Evolutionary conservation across 1,140 invertebrate genomes (phyloP), one percentile per base, ranked within the genome.

Genomic region (Drosophila pseudoobscura): DNA sequence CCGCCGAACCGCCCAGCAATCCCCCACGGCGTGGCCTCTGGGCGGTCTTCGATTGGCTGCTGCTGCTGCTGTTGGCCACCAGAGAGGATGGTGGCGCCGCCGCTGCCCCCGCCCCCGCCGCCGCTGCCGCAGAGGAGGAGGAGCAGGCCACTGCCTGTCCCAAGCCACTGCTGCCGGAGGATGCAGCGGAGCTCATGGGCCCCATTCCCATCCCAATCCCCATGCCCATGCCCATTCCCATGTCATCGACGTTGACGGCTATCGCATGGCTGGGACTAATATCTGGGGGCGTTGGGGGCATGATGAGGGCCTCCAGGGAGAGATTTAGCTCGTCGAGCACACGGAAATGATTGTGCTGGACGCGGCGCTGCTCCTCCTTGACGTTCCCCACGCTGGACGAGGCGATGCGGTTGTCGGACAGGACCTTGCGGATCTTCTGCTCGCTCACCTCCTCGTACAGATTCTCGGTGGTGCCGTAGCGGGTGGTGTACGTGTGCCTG

Each of bases 401-500:
- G 63, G 94, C 93, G 22, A 94, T 92, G 3, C 90, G 77, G 41
- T 90, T 90, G 64, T 91, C 90, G 44, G 93, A 91, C 80, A 94
- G 52, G 80, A 93, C 90, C 72, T 92, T 90, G 92, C 92, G 57
- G 92, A 93, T 68, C 93, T 91, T 91, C 56, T 91, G 93, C 60
- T 95, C 94, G 59, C 93, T 96, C 58, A 97, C 96, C 93, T 97
- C 96, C 92, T 97, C 96, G 91, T 97, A 97, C 78, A 97, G 96
- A 82, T 97, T 97, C 92, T 97, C 96, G 89, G 96, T 95, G 26
- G 95, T 96, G 20, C 96, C 95, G 80, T 96, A 96, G 63, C 95
- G 93, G 6, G 95, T 96, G 22, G 96, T 94, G 78, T 95, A 96
- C 44, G 95, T 96, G 79, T 96, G 95, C 60, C 92, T 47, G 20